phyloP scores from a whole-genome alignment of 2,797 vertebrate species.

The Fundulus diaphanus region DNA sequence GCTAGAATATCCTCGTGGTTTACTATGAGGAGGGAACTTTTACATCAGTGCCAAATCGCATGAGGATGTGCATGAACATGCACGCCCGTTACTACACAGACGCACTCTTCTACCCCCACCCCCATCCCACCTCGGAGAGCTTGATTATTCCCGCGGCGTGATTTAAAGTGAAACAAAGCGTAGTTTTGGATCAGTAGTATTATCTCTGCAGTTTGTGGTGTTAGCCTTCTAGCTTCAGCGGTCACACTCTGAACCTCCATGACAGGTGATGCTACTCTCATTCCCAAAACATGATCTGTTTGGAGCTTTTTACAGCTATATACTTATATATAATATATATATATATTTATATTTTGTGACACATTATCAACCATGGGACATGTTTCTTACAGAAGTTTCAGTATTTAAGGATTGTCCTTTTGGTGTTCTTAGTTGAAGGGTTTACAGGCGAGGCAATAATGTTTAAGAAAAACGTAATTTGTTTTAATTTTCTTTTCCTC shows the following conservation, averaged over 20 bases:
- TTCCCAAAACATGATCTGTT: constrained; percentile 49
- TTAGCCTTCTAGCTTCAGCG: constrained; percentile 51
- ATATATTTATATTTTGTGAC: constrained; percentile 68
- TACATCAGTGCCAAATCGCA: constrained; percentile 83
- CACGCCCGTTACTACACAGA: constrained; percentile 61
- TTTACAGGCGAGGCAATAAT: constrained; percentile 71
- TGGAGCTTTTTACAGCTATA: constrained; percentile 70
- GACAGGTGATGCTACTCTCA: constrained; percentile 18
- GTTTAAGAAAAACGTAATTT: constrained; percentile 56
- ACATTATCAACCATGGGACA: constrained; percentile 56
- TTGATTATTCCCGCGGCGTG: constrained; percentile 50
- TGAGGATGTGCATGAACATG: constrained; percentile 72
- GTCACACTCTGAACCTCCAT: constrained; percentile 45
- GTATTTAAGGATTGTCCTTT: constrained; percentile 58
- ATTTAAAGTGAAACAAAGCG: constrained; percentile 48
- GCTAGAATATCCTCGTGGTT: constrained; percentile 45
- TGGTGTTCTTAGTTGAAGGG: constrained; percentile 51
- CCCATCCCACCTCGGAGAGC: constrained; percentile 31
- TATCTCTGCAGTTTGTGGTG: constrained; percentile 44
- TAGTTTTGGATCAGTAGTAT: constrained; percentile 37
- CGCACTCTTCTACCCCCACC: constrained; percentile 25
- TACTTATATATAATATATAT: constrained; percentile 24
- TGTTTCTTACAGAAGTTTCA: constrained; percentile 59
- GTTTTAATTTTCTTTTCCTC: constrained; percentile 45
- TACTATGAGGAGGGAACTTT: constrained; percentile 65